phyloP scores from a whole-genome alignment of 2,113 vertebrate genomes.

The Burhinus oedicnemus region DNA sequence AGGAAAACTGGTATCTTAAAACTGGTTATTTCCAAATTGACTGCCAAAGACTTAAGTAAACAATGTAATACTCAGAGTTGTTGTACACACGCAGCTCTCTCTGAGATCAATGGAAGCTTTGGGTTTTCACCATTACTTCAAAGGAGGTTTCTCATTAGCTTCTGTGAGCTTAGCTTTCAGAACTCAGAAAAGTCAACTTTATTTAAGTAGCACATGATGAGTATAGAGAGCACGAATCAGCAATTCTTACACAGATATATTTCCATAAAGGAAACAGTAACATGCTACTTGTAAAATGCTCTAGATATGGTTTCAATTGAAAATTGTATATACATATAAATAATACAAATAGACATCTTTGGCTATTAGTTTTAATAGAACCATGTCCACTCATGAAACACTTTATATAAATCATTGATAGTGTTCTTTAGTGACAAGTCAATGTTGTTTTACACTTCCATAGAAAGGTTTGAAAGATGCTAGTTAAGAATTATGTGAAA shows the following conservation, averaged over 20 bases:
- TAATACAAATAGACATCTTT: not conserved
- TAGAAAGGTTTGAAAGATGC: not conserved
- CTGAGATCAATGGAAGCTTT: not conserved
- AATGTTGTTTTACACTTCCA: not conserved
- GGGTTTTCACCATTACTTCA: not conserved
- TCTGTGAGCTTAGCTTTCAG: not conserved
- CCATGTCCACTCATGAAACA: not conserved
- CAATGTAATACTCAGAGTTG: not conserved
- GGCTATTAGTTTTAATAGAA: not conserved
- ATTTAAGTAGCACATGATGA: not conserved
- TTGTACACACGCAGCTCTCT: not conserved
- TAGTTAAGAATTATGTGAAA: not conserved
- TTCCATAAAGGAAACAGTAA: not conserved
- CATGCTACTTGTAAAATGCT: not conserved
- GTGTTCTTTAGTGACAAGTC: not conserved
- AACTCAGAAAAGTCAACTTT: not conserved
- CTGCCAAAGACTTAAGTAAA: not conserved
- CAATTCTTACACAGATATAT: not conserved
- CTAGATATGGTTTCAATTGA: not conserved
- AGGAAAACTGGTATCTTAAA: not conserved
- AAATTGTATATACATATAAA: not conserved
- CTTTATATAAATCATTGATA: not conserved
- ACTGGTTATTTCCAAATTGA: not conserved
- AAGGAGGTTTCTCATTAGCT: not conserved
- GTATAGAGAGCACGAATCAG: accelerated